Evolutionary conservation across 2,888 invertebrate species (phyloP).

Genomic region (Arctia plantaginis): DNA sequence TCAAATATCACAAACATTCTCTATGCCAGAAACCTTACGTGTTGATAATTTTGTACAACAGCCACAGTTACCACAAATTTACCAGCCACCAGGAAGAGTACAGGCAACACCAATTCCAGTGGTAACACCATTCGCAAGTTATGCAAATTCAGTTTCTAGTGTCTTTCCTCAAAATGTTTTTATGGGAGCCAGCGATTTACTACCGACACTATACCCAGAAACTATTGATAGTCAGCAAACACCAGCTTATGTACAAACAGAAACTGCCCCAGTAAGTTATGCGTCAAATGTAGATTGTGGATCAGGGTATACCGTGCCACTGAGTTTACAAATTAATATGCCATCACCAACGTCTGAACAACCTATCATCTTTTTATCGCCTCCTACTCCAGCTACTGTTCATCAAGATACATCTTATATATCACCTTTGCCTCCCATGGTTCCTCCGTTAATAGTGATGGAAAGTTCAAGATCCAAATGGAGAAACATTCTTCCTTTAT

Average conservation of each 20-base stretch:
- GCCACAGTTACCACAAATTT: slow-evolving; percentile 14
- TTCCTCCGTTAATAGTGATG: slow-evolving; percentile 55
- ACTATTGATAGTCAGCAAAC: slow-evolving; percentile 4
- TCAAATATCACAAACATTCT: not conserved
- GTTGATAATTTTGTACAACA: not conserved
- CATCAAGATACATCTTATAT: slow-evolving; percentile 7
- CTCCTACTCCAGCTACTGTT: slow-evolving; percentile 32
- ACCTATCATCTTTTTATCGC: slow-evolving; percentile 56
- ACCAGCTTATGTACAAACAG: not conserved
- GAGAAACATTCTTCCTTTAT: slow-evolving; percentile 61
- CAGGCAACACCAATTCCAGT: not conserved
- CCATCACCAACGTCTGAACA: slow-evolving; percentile 58
- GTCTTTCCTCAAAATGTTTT: not conserved
- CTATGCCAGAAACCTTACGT: slow-evolving; percentile 3
- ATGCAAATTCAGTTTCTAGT: not conserved
- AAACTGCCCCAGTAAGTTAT: slow-evolving; percentile 4
- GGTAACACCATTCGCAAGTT: not conserved
- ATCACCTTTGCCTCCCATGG: slow-evolving; percentile 19
- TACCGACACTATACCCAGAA: slow-evolving; percentile 9
- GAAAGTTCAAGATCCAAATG: slow-evolving; percentile 57
- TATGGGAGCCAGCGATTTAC: not conserved
- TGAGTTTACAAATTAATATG: slow-evolving; percentile 65
- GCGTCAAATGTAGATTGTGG: slow-evolving; percentile 9
- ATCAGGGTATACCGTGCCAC: slow-evolving; percentile 42
- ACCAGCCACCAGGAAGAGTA: slow-evolving; percentile 26